Evolutionary conservation across 2,113 vertebrate genomes (phyloP), one percentile per base, ranked within the genome.

Genomic region (Neodontobutis hainanensis): DNA sequence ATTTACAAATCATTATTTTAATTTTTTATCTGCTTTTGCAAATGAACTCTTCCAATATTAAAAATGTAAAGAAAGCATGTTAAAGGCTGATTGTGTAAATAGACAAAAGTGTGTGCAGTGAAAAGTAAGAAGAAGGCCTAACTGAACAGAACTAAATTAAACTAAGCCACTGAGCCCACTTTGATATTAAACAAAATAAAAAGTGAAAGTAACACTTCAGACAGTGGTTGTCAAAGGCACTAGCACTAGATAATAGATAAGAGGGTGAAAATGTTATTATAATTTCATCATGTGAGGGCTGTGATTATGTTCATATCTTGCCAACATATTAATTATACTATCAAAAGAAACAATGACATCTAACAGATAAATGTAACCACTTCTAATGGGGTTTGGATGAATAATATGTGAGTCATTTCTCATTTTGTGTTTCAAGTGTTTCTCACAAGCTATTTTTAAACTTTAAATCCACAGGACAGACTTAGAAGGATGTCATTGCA

Each of bases 241-340:
- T 55, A 36, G 34, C 14, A 12, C 8, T 15, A 55, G 8, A 55
- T 14, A 36, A 15, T n/a, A 55, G 52, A 55, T 55, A 55, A 55
- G 34, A 27, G 5, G 14, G 3, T 14, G 14, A 34, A 35, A 40
- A 40, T 40, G 38, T 40, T 53, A 36, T 55, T 36, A 38, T 36
- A 36, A 36, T 6, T 8, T 36, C 12, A 55, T 55, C 32, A 3
- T 12, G 52, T n/a, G 12, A 55, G 19, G 19, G 12, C 12, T 36
- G 11, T 55, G n/a, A 55, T 55, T 55, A 34, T 55, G 35, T 55
- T 14, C 52, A 36, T 55, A 55, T 55, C 52, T 14, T 36, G 32
- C 32, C 14, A 36, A 12, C 1, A 12, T 38, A 36, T 55, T 55
- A 55, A 15, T 38, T 36, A 55, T 55, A 11, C 14, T 6, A 55